Percentiles rank a stretch among this genome's conserved stretches.
Conservation (phyloP, 2,888 invertebrate species). For the Nymphalis urticae region DNA sequence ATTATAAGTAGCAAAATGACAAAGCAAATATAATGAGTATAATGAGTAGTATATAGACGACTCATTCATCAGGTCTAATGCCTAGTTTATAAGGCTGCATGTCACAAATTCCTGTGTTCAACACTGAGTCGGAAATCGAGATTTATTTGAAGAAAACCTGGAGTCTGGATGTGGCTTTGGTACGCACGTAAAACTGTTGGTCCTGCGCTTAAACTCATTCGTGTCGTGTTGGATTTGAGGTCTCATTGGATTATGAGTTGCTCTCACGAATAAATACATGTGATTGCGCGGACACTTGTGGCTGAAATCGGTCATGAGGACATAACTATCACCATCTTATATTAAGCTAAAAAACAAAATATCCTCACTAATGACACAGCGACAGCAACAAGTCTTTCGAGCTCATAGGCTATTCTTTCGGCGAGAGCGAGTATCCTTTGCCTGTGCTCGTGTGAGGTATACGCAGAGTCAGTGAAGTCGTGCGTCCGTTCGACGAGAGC, state of each 20-base stretch:
- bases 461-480: slow-evolving; percentile 99
- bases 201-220: too few species aligned
- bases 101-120: too few species aligned
- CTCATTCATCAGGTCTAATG: neutral
- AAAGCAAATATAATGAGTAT: neutral
- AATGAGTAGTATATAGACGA: neutral
- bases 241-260: neutral
- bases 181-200: neutral
- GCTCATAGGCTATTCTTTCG: slow-evolving; percentile 94
- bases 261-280: too few species aligned
- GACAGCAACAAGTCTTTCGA: slow-evolving; percentile 93
- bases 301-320: too few species aligned
- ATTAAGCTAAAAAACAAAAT: slow-evolving; percentile 2
- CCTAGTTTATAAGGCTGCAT: too few species aligned
- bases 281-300: too few species aligned
- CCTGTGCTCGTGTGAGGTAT: slow-evolving; percentile 97
- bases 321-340: neutral
- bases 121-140: too few species aligned
- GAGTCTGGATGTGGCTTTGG: neutral
- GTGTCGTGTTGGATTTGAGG: too few species aligned
- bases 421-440: slow-evolving; percentile 95
- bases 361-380: slow-evolving; percentile 89
- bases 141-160: too few species aligned
- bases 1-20: neutral
- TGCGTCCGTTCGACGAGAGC: slow-evolving; percentile 96